Base-by-base conservation (phyloP, 2,113 vertebrate species). In the Morone saxatilis region DNA sequence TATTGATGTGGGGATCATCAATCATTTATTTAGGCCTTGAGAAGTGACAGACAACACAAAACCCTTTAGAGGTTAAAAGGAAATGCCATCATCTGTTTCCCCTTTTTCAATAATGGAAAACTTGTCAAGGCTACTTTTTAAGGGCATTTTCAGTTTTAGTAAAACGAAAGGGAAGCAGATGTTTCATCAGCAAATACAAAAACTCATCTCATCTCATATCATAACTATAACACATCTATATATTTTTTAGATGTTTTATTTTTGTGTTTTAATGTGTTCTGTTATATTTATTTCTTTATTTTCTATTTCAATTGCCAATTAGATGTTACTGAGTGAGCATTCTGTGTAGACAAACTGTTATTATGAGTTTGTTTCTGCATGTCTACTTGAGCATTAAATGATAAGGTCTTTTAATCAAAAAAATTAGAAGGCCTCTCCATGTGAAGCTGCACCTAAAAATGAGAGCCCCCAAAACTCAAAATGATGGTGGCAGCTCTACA, bases 1-100 rank as follows among this genome's bases (percentile, higher is more conserved):
- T 94, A 94, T 94, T 93, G 88, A 94, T 91, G 67, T 65, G 56
- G 41, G 20, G 14, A 61, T 81, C 81, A 87, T 93, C 54, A 86
- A 92, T 90, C 51, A 89, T 94, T 91, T 50, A 94, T 85, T 57
- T 62, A 83, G 87, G 54, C 65, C 68, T 41, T 61, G 77, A 73
- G 60, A 86, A 86, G 80, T 48, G 81, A 80, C 59, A 75, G 72
- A 78, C 56, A 61, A 68, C 59, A 63, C 62, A 74, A 87, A 86
- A 61, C 17, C 9, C 41, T n/a, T n/a, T 1, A 53, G 54, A 88
- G 78, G 71, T 81, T 79, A 80, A 78, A 73, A 70, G 66, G 41
- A 43, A 83, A 65, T 51, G 51, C 19, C 43, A 62, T 53, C 4
- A 65, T 89, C 17, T 22, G 41, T 43, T 71, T 74, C 2, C 13